Evolutionary conservation across 2,113 vertebrate genomes (phyloP).

Genomic region (Origma solitaria): DNA sequence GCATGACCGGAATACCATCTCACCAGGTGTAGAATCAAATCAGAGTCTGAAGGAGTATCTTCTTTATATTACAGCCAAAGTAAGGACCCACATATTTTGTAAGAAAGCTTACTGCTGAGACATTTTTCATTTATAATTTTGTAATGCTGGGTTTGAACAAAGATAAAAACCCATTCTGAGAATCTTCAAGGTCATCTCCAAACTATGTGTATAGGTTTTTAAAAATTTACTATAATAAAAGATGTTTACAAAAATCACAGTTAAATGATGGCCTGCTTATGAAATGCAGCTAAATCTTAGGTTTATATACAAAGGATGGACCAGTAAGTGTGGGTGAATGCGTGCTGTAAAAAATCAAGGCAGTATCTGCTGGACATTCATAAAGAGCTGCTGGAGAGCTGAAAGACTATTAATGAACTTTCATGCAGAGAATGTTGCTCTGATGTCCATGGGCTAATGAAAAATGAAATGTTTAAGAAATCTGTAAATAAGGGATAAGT

Average conservation of each 20-base stretch:
- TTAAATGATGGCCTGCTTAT: background rate
- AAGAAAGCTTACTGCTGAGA: background rate
- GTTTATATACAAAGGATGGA: background rate
- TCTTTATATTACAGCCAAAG: background rate
- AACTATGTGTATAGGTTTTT: background rate
- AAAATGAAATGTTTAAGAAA: background rate
- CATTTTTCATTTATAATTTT: background rate
- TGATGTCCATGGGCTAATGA: background rate
- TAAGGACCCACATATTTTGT: background rate
- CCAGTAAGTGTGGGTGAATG: background rate
- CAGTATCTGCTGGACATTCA: background rate
- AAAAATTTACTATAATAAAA: background rate
- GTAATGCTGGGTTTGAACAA: background rate
- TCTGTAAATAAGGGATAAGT: background rate
- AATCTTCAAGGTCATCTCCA: background rate
- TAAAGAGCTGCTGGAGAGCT: background rate
- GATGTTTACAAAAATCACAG: background rate
- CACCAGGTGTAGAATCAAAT: background rate
- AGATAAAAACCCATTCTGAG: background rate
- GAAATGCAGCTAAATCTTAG: background rate
- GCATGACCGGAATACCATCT: background rate
- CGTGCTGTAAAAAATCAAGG: background rate
- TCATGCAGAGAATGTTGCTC: background rate
- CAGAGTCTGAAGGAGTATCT: background rate
- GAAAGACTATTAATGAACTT: background rate